phyloP scores from a whole-genome alignment of 2,113 vertebrate species.

The Sapayoa aenigma region DNA sequence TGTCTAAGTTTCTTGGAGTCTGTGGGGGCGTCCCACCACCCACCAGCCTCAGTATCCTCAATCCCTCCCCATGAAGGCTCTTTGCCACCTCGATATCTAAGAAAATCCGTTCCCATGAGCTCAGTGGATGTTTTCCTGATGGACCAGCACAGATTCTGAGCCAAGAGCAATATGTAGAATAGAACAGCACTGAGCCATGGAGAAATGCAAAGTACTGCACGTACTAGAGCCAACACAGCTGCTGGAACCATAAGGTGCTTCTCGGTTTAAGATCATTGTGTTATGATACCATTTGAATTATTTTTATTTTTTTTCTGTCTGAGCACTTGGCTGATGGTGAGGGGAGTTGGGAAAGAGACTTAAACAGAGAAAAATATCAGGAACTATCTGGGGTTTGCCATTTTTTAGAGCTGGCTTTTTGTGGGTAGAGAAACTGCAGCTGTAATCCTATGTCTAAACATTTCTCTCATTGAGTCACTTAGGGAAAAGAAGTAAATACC shows the following conservation, averaged over 20 bases:
- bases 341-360: neutral
- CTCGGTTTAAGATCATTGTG: constrained; percentile 38
- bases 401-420: neutral
- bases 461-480: neutral
- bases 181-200: neutral
- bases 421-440: neutral
- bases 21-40: neutral
- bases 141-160: neutral
- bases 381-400: neutral
- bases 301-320: neutral
- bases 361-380: neutral
- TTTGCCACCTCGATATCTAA: neutral
- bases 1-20: too few relatives aligned
- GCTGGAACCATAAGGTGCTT: constrained; percentile 54
- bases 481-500: neutral
- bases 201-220: neutral
- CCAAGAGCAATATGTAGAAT: neutral
- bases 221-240: neutral
- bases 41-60: neutral
- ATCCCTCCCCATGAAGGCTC: neutral
- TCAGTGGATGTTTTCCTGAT: neutral
- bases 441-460: neutral
- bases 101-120: neutral
- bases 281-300: constrained; percentile 1
- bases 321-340: neutral